Evolutionary conservation across 2,888 invertebrate species (phyloP).

Genomic region (Agrypnus murinus): DNA sequence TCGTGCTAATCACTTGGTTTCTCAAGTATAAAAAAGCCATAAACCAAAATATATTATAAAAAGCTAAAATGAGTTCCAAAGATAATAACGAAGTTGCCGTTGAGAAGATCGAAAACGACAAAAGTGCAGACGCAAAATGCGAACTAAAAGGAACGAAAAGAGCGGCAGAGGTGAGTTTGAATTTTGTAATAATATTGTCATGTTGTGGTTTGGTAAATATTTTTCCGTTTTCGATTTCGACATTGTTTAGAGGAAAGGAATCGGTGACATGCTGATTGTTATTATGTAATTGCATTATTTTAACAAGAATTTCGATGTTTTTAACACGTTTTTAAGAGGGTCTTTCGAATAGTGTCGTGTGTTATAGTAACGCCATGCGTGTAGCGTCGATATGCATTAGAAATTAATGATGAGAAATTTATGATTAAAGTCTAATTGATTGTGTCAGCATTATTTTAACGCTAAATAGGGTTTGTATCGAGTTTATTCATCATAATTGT

Average conservation of each 20-base stretch:
- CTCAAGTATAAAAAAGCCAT: constrained; percentile 50
- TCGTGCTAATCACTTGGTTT: constrained; percentile 74
- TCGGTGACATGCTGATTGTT: background rate
- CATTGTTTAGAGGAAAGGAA: background rate
- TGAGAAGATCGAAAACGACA: constrained; percentile 87
- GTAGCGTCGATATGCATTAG: too few relatives aligned
- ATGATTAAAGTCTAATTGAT: background rate
- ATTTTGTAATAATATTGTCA: background rate
- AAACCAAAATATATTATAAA: constrained; percentile 64
- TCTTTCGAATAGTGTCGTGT: constrained; percentile 8
- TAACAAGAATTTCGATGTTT: background rate
- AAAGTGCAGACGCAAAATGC: constrained; percentile 85
- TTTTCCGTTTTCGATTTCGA: background rate
- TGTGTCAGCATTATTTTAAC: background rate
- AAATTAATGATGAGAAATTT: background rate
- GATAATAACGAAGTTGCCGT: constrained; percentile 92
- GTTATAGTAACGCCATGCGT: constrained; percentile 42
- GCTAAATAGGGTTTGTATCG: background rate
- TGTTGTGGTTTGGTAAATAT: constrained; percentile 2
- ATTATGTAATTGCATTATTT: background rate
- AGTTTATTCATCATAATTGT: background rate
- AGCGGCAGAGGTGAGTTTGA: constrained; percentile 88
- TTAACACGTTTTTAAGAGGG: constrained; percentile 5
- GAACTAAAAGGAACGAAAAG: constrained; percentile 91
- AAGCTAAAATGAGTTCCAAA: constrained; percentile 83